These are phyloP conservation scores for Aramus guarauna DNA, from an alignment of 2,113 vertebrate genomes.

Conservation along the genomic window DNA sequence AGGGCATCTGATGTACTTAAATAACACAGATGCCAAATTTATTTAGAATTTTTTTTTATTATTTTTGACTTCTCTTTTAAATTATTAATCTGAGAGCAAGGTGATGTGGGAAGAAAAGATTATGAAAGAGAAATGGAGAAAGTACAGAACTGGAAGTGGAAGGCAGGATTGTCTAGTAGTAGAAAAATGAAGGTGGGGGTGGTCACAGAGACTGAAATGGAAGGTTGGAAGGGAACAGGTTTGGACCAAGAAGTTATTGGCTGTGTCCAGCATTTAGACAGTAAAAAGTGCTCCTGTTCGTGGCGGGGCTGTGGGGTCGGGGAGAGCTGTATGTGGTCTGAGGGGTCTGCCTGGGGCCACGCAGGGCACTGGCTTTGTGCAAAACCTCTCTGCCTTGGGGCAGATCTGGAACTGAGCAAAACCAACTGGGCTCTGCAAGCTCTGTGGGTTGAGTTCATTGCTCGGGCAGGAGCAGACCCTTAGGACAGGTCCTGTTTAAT, in stretches of 20 bases:
- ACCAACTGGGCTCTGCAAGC: neutral
- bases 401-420: neutral
- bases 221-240: neutral
- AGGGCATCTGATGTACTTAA: neutral
- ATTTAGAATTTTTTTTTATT: neutral
- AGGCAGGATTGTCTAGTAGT: neutral
- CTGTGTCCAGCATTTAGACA: neutral
- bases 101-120: neutral
- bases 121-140: neutral
- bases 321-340: accelerated
- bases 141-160: neutral
- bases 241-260: neutral
- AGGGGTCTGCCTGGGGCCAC: neutral
- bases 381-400: neutral
- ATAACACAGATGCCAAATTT: neutral
- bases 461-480: neutral
- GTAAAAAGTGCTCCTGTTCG: neutral
- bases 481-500: neutral
- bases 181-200: neutral
- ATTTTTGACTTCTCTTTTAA: neutral
- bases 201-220: accelerated
- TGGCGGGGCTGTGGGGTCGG: neutral
- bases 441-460: neutral
- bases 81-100: neutral
- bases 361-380: neutral